Base-by-base conservation (phyloP, 1,140 invertebrate species). In the Drosophila yakuba region DNA sequence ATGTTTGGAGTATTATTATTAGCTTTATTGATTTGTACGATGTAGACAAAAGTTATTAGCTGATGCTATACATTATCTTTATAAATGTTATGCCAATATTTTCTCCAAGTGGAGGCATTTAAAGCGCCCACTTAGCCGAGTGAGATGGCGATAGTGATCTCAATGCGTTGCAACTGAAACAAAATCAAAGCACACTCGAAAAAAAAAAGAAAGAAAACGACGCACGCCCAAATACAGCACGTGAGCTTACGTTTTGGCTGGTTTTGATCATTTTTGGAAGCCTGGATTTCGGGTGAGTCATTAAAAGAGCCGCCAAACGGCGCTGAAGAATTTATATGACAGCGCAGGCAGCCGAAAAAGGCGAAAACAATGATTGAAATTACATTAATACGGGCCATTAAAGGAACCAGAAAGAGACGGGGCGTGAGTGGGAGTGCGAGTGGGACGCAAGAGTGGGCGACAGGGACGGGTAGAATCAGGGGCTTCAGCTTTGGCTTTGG, bases 281-380 rank as follows among this genome's bases (percentile, higher is more conserved):
- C 45, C 55, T 60, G 64, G 36, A 43, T 60, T 58, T 56, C 57
- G 35, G 71, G 79, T 88, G 83, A 88, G 79, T 88, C 83, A 88
- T 89, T 80, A 88, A 83, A 83, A 83, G 83, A 69, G 72, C 76
- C 82, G 78, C 59, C 67, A 66, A 66, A 23, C 66, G 32, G 59
- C 50, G 25, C 14, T 61, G 61, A 71, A 48, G 76, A 79, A 86
- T 86, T 86, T 83, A 79, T 86, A 50, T 82, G 83, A 86, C 83
- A 88, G 78, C 80, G 20, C 20, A 35, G 74, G 54, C 72, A 56
- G 44, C 77, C 79, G 78, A 88, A 88, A 79, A 88, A 69, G 72
- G 66, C 64, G 60, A 72, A 54, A 51, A 58, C 58, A 78, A 82
- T 68, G 75, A 82, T 86, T 88, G 75, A 75, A 88, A 82, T 88